Percentiles rank a stretch among this genome's conserved stretches.
Conservation (phyloP, 30 jellyfish, hydroid and myxozoan species). For the Nemopilema nomurai region DNA sequence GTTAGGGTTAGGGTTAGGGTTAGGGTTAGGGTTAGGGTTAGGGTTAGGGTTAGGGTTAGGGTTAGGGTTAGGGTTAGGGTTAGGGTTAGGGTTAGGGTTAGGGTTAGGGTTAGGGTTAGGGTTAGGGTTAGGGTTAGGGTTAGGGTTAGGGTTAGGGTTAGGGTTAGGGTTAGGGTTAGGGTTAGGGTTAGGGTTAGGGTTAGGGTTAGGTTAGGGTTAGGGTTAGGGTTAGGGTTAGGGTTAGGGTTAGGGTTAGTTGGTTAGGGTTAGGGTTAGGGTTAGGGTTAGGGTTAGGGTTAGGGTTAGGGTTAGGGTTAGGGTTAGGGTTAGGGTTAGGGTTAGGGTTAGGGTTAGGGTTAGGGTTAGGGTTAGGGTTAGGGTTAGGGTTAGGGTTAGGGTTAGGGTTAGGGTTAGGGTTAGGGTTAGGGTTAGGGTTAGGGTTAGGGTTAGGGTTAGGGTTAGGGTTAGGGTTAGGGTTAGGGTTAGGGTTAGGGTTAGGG, state of each 20-base stretch:
- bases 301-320: conserved; percentile 9
- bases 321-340: conserved; percentile 7
- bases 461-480: background rate
- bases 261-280: conserved; percentile 7
- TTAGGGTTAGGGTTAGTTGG: conserved; percentile 8
- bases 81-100: background rate
- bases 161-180: background rate
- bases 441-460: background rate
- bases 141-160: background rate
- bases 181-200: background rate
- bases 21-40: background rate
- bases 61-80: background rate
- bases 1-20: background rate
- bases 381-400: conserved; percentile 7
- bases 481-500: conserved; percentile 4
- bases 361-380: conserved; percentile 9
- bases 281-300: conserved; percentile 8
- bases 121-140: background rate
- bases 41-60: background rate
- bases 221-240: conserved; percentile 9
- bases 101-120: background rate
- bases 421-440: background rate
- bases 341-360: conserved; percentile 8
- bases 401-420: conserved; percentile 8
- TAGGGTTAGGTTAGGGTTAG: background rate